Evolutionary conservation across 2,797 vertebrate species (phyloP).

Genomic region (Poeciliopsis presidionis): DNA sequence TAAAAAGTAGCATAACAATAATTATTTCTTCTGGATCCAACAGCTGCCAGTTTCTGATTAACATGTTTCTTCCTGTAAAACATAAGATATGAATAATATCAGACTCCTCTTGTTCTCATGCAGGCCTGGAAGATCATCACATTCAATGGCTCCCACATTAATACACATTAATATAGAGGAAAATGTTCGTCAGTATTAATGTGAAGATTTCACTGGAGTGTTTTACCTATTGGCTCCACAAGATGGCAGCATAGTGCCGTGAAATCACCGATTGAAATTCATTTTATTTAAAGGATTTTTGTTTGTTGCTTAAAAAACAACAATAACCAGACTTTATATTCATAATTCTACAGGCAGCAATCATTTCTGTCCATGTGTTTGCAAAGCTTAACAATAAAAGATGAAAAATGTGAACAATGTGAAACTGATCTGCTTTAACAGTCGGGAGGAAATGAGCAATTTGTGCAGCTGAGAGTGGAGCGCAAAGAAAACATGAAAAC

Average conservation of each 20-base stretch:
- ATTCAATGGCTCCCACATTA: too few species aligned
- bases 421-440: background rate
- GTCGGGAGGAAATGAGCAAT: slow-evolving; percentile 20
- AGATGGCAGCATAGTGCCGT: slow-evolving; percentile 41
- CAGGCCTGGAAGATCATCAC: too few species aligned
- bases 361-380: background rate
- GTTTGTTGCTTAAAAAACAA: background rate
- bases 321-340: background rate
- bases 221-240: slow-evolving; percentile 11
- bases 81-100: background rate
- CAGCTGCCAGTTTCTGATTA: background rate
- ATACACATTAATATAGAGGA: too few species aligned
- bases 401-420: slow-evolving; percentile 9
- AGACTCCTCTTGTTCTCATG: background rate
- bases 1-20: too few species aligned
- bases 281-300: background rate
- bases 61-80: background rate
- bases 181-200: too few species aligned
- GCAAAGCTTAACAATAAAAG: background rate
- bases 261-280: too few species aligned
- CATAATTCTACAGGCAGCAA: background rate
- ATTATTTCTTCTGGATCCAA: background rate
- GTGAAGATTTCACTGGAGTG: background rate
- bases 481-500: too few species aligned
- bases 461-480: slow-evolving; percentile 5